Base-by-base conservation (phyloP, 2,797 vertebrate species). In the Presbytis comata region DNA sequence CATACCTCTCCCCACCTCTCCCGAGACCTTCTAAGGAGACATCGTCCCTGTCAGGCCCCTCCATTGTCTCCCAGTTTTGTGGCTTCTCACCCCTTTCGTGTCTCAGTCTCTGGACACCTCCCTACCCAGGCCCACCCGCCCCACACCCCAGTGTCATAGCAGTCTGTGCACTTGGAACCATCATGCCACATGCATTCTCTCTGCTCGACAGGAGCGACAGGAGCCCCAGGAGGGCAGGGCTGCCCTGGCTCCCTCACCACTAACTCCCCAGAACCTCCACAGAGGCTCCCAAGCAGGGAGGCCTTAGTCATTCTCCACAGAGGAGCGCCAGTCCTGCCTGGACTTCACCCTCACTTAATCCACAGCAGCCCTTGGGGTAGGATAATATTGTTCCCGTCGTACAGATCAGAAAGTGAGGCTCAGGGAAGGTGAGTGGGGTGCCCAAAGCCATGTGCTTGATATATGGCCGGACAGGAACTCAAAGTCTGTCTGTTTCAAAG, bases 211-310 rank as follows among this genome's bases (percentile, higher is more conserved):
- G 22, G 39, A 78, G 48, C 55, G 2, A 53, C 19, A 8, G 53
- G 53, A 55, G 53, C 90, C 92, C 92, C 86, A 53, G 86, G 50
- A 75, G 46, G 91, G 46, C 75, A 59, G 61, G 79, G 24, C 13
- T 6, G 14, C 33, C 57, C 67, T 48, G 89, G 74, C 13, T 72
- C 59, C 64, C 44, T 50, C n/a, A 3, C 39, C 36, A 26, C 28
- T 12, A 53, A 79, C 75, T 46, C 48, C 64, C 80, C 19, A 81
- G 81, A 93, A 61, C 44, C 46, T 95, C 44, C 13, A 5, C 59
- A 5, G 28, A 75, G 22, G 57, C 21, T 55, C 53, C 53, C 53
- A 44, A 64, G 19, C 33, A 0, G 3, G 33, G 21, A 13, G 24
- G 33, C 67, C 72, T 57, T 1, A 2, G 46, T 36, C 44, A 50